Evolutionary conservation across 2,797 vertebrate genomes (phyloP), one percentile per base, ranked within the genome.

Genomic region (Salarias fasciatus): DNA sequence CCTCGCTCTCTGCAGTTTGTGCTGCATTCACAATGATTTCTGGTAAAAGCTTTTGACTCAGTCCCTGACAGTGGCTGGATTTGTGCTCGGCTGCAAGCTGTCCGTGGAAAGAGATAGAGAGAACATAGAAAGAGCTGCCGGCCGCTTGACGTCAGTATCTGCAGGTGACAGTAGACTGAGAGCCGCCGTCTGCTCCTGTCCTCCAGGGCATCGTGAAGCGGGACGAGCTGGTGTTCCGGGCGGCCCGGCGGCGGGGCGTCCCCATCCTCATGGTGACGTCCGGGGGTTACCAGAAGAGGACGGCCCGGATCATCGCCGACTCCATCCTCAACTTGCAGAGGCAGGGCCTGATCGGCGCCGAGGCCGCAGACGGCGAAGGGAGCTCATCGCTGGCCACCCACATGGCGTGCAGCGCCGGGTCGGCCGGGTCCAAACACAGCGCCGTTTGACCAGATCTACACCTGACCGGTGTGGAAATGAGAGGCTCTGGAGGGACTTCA

Each of bases 201-300:
- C 57, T 24, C 37, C 88, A 98, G 97, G 96, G 97, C 50, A 94
- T 98, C 0, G 84, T 97, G 50, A 95, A 93, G 82, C 92, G 96
- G 61, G 96, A 97, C 12, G 95, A 98, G 77, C 73, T 97, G 0
- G 94, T 99, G 67, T 99, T 99, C 91, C 89, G 85, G 42, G 88
- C 94, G 0, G 96, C 95, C 0, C 84, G 92, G 3, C 80, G 80
- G 5, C 91, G 82, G 2, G 84, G 88, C 0, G 83, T 99, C 38
- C 97, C 97, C 3, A 94, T 99, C 66, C 92, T 99, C 46, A 99
- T 99, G 97, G 92, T 99, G 75, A 99, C 97, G 0, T 98, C 97
- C 0, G 97, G 97, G 0, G 97, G 97, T 2, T 99, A 99, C 87
- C 96, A 97, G 91, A 98, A 96, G 89, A 94, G 93, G 69, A 98